phyloP scores from a whole-genome alignment of 2,113 vertebrate species.

The Colistium nudipinnis region DNA sequence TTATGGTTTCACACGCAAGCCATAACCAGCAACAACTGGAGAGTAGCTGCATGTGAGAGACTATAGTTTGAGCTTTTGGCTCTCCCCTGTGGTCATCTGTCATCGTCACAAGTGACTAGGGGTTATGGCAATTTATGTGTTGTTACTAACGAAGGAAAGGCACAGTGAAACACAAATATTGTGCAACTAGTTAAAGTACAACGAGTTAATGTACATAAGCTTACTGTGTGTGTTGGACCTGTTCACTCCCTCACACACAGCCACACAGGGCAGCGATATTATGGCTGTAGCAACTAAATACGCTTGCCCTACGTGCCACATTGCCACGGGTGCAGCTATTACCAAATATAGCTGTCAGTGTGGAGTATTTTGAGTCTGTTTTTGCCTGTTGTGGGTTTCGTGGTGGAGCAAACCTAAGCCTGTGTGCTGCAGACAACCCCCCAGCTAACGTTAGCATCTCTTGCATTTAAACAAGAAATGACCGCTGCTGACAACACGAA shows the following conservation, averaged over 20 bases:
- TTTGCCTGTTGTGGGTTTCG: not conserved
- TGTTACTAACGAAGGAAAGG: not conserved
- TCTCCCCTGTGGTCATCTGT: slow-evolving; percentile 36
- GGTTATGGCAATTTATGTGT: no score
- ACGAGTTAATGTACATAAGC: no score
- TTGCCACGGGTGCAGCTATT: accelerated
- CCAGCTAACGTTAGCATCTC: slow-evolving; percentile 44
- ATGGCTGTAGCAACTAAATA: not conserved
- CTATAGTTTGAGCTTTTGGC: not conserved
- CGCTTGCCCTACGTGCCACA: not conserved
- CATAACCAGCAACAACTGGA: no score
- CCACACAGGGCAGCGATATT: not conserved
- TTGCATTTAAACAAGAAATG: slow-evolving; percentile 13
- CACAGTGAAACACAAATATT: accelerated
- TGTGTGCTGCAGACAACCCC: not conserved
- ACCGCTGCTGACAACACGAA: not conserved
- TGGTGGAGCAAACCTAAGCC: no score
- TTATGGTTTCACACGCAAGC: no score
- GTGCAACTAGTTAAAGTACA: not conserved
- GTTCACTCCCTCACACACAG: not conserved
- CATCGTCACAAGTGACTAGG: not conserved
- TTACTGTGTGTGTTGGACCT: not conserved
- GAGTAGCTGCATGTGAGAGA: no score
- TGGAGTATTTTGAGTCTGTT: no score
- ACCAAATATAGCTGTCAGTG: accelerated